Evolutionary conservation across 2,888 invertebrate genomes (phyloP).

Genomic region (Lucinisca nassula): DNA sequence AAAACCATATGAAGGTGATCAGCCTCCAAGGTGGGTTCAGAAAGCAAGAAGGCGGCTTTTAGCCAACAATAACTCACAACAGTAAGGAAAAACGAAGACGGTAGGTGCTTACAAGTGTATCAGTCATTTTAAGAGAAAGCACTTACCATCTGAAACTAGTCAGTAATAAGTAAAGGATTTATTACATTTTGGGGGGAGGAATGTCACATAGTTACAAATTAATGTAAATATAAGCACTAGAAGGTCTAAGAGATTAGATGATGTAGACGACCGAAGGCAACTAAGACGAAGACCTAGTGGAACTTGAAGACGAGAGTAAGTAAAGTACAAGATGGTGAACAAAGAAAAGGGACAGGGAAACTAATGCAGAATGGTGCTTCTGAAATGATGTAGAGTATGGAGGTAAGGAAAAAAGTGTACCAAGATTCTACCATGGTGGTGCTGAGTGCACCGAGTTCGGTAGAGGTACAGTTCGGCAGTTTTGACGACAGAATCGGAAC

Average conservation of each 20-base stretch:
- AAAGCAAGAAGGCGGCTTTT: neutral
- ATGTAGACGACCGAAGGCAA: neutral
- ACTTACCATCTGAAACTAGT: neutral
- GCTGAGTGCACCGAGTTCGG: neutral
- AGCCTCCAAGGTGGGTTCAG: neutral
- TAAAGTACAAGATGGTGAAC: no score
- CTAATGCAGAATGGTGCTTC: neutral
- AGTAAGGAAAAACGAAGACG: neutral
- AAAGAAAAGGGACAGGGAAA: neutral
- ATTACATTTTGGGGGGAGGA: neutral
- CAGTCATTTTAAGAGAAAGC: neutral
- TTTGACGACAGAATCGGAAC: neutral
- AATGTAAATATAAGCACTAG: neutral
- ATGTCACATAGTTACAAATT: neutral
- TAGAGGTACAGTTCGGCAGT: neutral
- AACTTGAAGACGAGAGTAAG: no score
- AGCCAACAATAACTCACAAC: neutral
- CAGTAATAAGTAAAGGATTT: neutral
- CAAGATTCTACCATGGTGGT: neutral
- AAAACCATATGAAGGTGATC: constrained; percentile 20
- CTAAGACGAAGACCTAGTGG: neutral
- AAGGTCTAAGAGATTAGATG: neutral
- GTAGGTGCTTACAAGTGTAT: neutral
- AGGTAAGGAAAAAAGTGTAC: neutral
- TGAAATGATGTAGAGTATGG: neutral